phyloP scores from a whole-genome alignment of 2,888 invertebrate genomes.

The Anodontia alba region DNA sequence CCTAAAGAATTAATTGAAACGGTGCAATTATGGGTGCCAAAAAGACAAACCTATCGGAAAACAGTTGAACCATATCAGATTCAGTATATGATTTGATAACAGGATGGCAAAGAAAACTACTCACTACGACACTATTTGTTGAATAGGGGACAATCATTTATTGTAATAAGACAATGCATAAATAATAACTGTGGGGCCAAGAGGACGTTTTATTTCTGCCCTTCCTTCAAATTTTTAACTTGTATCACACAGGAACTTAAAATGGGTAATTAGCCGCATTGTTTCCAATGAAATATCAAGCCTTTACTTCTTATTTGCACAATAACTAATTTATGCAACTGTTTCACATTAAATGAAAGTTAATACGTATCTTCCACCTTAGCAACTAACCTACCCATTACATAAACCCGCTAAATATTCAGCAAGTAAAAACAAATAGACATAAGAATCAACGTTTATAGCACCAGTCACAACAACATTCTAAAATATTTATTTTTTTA shows the following conservation, averaged over 20 bases:
- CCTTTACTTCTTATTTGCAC: not conserved
- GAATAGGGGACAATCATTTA: not conserved
- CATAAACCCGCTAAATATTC: too few relatives aligned
- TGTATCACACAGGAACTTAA: not conserved
- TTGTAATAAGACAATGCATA: not conserved
- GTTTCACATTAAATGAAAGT: not conserved
- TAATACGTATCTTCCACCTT: not conserved
- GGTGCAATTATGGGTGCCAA: conserved; percentile 35
- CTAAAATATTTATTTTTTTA: too few relatives aligned
- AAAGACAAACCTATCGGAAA: conserved; percentile 43
- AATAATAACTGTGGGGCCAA: not conserved
- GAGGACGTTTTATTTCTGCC: not conserved
- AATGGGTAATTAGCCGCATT: not conserved
- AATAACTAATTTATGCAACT: not conserved
- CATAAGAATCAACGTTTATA: too few relatives aligned
- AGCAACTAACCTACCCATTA: not conserved
- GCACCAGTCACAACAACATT: too few relatives aligned
- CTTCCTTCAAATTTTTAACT: not conserved
- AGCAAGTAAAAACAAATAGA: too few relatives aligned
- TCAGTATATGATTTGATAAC: conserved; percentile 20
- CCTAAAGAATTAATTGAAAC: conserved; percentile 28
- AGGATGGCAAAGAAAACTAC: not conserved
- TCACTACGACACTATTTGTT: not conserved
- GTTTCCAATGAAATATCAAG: not conserved
- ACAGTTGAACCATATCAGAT: conserved; percentile 38